phyloP scores from a whole-genome alignment of 2,888 invertebrate genomes.

The Leistus spinibarbis region DNA sequence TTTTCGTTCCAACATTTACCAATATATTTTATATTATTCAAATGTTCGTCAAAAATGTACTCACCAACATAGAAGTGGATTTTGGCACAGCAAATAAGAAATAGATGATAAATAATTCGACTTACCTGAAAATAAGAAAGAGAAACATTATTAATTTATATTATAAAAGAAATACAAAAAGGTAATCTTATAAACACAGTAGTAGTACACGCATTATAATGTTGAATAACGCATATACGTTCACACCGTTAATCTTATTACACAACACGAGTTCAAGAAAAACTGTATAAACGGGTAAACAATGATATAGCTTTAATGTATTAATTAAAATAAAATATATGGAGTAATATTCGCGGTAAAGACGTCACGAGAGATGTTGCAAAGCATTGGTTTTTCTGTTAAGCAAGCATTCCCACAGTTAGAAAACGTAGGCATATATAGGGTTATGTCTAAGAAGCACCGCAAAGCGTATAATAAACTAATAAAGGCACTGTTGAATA shows the following conservation, averaged over 20 bases:
- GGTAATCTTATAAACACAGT: not conserved
- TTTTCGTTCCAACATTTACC: too few species aligned
- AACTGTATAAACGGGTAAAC: not conserved
- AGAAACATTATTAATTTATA: conserved; percentile 3
- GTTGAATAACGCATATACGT: too few species aligned
- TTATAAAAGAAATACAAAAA: too few species aligned
- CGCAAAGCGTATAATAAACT: conserved; percentile 24
- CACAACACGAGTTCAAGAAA: not conserved
- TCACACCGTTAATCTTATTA: too few species aligned
- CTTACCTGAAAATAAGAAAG: conserved; percentile 26
- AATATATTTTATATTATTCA: too few species aligned
- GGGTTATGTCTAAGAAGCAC: not conserved
- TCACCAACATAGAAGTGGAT: not conserved
- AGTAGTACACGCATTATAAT: too few species aligned
- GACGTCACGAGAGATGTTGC: not conserved
- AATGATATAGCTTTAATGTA: not conserved
- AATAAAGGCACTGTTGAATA: conserved; percentile 23
- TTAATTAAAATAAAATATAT: not conserved
- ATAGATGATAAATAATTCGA: conserved; percentile 4
- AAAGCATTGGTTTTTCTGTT: not conserved
- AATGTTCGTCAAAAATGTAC: not conserved
- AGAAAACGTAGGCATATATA: not conserved
- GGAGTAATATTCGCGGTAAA: not conserved
- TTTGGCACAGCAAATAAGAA: not conserved
- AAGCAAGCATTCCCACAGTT: not conserved